Conservation (phyloP, 2,113 vertebrate species). For the Pseudorhombus dupliciocellatus region DNA sequence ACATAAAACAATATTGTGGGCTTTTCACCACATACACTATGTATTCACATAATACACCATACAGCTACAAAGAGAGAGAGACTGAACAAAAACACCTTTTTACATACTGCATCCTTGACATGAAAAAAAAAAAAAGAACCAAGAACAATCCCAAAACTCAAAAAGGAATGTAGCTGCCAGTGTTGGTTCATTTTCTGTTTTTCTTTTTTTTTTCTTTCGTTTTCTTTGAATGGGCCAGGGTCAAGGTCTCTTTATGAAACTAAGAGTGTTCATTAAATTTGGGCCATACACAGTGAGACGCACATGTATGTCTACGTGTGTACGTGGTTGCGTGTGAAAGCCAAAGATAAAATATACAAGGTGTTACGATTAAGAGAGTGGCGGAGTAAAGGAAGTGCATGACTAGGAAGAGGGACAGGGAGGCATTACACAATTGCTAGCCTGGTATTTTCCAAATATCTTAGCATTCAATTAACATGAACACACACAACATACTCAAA, state of each 20-base stretch:
- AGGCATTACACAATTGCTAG: constrained; percentile 59
- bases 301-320: constrained; percentile 48
- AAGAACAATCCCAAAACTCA: constrained; percentile 82
- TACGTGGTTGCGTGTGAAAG: constrained; percentile 42
- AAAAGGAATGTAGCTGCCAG: constrained; percentile 87
- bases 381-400: constrained; percentile 65
- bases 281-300: constrained; percentile 63
- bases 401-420: constrained; percentile 44
- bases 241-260: constrained; percentile 53
- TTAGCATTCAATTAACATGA: constrained; percentile 62
- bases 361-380: constrained; percentile 51
- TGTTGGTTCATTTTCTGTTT: constrained; percentile 67
- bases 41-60: constrained; percentile 88
- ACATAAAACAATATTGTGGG: constrained; percentile 88
- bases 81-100: constrained; percentile 83
- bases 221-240: constrained; percentile 39
- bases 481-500: constrained; percentile 69
- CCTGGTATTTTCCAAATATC: constrained; percentile 59
- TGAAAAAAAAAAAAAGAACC: constrained; percentile 80
- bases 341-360: constrained; percentile 69
- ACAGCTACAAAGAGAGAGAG: constrained; percentile 87
- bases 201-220: neutral
- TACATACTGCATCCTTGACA: constrained; percentile 88
- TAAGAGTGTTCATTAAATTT: constrained; percentile 50
- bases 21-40: constrained; percentile 85